Conservation (phyloP, 1,140 invertebrate species). For the Psilanteris sp. region DNA sequence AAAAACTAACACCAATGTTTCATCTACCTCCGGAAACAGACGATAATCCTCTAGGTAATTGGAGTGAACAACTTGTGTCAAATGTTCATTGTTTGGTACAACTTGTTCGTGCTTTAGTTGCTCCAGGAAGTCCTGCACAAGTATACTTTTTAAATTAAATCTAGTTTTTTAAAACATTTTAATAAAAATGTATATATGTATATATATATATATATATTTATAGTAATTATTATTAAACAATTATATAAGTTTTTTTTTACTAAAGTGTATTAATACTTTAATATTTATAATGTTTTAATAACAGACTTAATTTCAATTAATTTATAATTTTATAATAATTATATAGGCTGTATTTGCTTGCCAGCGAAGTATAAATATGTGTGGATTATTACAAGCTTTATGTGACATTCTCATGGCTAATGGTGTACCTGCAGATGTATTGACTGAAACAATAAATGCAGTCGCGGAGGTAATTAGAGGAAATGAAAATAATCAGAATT, state of each 20-base stretch:
- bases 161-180: no score
- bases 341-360: constrained; percentile 85
- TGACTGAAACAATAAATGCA: constrained; percentile 97
- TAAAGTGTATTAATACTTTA: no score
- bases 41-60: constrained; percentile 83
- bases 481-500: constrained; percentile 94
- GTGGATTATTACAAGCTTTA: constrained; percentile 89
- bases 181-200: no score
- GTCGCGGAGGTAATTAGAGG: constrained; percentile 97
- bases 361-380: constrained; percentile 93
- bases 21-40: constrained; percentile 85
- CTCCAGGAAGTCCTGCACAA: constrained; percentile 91
- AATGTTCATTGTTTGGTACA: constrained; percentile 96
- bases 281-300: no score
- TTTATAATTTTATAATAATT: no score
- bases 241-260: no score
- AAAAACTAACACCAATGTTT: constrained; percentile 93
- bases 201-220: no score
- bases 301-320: no score
- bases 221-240: no score
- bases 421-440: constrained; percentile 97
- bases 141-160: no score
- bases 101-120: constrained; percentile 93
- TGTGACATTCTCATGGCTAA: constrained; percentile 96
- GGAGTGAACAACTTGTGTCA: constrained; percentile 96